Evolutionary conservation across 2,797 vertebrate genomes (phyloP), one percentile per base, ranked within the genome.

Genomic region (Chelon auratus): DNA sequence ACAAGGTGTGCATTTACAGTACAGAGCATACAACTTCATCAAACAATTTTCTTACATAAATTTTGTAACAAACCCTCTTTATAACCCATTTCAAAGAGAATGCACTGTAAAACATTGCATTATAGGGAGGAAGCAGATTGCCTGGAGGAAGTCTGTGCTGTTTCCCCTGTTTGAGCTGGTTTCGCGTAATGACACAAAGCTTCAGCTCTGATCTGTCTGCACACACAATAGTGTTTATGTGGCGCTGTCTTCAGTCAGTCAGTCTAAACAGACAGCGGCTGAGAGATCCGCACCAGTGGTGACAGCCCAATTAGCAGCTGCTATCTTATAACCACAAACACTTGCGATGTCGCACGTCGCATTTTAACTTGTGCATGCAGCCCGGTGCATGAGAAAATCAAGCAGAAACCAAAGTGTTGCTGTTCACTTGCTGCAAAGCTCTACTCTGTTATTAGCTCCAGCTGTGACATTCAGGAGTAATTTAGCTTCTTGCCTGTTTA

Each of bases 121-220:
- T 59, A 42, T 0, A 37, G 3, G 39, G 65, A 83, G 86, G 81
- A 87, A 87, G 72, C 76, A 66, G 75, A 47, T 9, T 15, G 54
- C 33, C 52, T 26, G 57, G 71, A 77, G 90, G 81, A 86, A 85
- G 89, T 88, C 71, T 55, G 68, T 68, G 40, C 61, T 3, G 62
- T 72, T 91, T 88, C 83, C 86, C 68, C 70, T 62, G 47, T 65
- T 62, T 65, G 20, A 66, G 60, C 60, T 39, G 2, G 54, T 77
- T 82, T 69, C 18, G 37, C 56, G 62, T 72, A 72, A 76, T 55
- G 50, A 76, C 65, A 63, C 17, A 33, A 64, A 53, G 39, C 36
- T 39, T 20, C 1, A 43, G 14, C 22, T 72, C 52, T 45, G 53
- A 67, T 78, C 43, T 17, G 40, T 65, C 48, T 58, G 10, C 48